These are phyloP conservation scores for Corythucha ciliata DNA, from an alignment of 2,888 invertebrate species.

Conservation along the genomic window DNA sequence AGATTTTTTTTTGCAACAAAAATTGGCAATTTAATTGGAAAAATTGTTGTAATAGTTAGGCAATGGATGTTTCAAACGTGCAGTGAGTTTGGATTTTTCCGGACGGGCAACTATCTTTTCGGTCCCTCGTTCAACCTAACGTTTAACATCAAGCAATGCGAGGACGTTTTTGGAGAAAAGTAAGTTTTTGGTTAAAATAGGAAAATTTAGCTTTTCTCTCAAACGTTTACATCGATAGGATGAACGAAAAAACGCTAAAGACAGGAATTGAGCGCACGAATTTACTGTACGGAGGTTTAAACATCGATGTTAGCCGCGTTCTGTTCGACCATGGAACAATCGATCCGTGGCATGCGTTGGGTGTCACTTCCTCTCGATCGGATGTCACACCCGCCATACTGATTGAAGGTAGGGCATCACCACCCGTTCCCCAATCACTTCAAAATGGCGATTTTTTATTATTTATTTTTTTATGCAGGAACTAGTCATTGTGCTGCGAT, in stretches of 20 bases:
- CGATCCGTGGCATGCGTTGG: conserved; percentile 81
- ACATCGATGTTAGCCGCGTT: conserved; percentile 59
- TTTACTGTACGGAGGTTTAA: conserved; percentile 64
- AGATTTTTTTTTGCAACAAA: too few relatives aligned
- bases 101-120: conserved; percentile 63
- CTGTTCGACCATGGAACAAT: conserved; percentile 81
- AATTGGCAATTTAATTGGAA: too few relatives aligned
- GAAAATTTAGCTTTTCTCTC: background rate
- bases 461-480: conserved; percentile 45
- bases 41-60: too few relatives aligned
- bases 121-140: conserved; percentile 64
- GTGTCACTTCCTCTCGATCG: conserved; percentile 46
- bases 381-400: conserved; percentile 55
- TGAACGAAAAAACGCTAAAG: conserved; percentile 52
- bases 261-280: conserved; percentile 63
- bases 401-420: conserved; percentile 53
- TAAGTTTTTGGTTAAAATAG: conserved; percentile 41
- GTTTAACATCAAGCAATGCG: conserved; percentile 71
- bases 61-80: conserved; percentile 94
- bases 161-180: conserved; percentile 71
- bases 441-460: background rate
- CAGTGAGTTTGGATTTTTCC: conserved; percentile 91
- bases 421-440: background rate
- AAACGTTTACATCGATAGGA: conserved; percentile 42
- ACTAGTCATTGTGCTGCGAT: conserved; percentile 93